Evolutionary conservation across 2,888 invertebrate species (phyloP).

Genomic region (Drosophila mettleri): DNA sequence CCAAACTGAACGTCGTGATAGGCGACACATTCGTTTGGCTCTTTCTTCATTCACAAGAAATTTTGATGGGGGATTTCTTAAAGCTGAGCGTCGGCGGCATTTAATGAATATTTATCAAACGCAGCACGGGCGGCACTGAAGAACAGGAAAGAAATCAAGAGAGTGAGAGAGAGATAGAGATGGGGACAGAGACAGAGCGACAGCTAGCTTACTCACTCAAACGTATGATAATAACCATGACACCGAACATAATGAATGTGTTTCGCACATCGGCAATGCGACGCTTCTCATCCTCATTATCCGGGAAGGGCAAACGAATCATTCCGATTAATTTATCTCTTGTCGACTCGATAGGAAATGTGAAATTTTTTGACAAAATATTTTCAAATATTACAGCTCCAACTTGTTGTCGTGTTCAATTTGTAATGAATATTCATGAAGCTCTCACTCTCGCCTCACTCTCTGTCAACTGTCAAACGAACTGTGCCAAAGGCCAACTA

Average conservation of each 20-base stretch:
- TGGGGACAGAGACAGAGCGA: not conserved
- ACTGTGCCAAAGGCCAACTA: not conserved
- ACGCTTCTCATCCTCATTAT: conserved; percentile 11
- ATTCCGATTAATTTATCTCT: not conserved
- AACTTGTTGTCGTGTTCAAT: conserved; percentile 10
- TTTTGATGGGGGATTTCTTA: conserved; percentile 4
- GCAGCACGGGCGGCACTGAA: conserved; percentile 23
- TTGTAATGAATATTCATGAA: conserved; percentile 4
- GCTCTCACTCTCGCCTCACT: too few species aligned
- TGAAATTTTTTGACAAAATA: conserved; percentile 3
- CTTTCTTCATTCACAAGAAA: conserved; percentile 9
- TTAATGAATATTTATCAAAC: conserved; percentile 12
- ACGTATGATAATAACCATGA: conserved; percentile 17
- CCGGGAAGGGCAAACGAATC: conserved; percentile 6
- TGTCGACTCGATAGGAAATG: not conserved
- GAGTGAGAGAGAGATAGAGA: not conserved
- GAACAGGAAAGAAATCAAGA: not conserved
- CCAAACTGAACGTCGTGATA: not conserved
- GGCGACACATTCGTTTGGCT: not conserved
- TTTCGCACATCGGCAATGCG: not conserved
- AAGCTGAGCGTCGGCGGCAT: not conserved
- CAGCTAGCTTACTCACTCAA: conserved; percentile 8
- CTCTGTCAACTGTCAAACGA: not conserved
- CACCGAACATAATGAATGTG: conserved; percentile 17
- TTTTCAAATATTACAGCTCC: conserved; percentile 3